Base-by-base conservation (phyloP, 2,888 invertebrate species). In the Malthinus seriepunctatus region DNA sequence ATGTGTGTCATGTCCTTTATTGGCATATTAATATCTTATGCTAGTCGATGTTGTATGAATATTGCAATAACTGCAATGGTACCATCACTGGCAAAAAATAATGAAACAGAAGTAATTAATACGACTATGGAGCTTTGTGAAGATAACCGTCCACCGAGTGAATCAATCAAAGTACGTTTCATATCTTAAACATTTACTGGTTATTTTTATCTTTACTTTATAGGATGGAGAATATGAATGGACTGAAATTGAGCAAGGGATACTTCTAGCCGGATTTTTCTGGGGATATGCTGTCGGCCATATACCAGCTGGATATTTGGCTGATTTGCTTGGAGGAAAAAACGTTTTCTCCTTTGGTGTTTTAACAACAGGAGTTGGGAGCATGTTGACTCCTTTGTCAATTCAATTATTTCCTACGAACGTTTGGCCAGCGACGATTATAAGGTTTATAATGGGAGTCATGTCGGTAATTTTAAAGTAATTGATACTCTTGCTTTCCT, bases 281-380 rank as follows among this genome's bases (percentile, higher is more conserved):
- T 90, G 89, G 79, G 92, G 92, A 2, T 93, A 93, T 78, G 87
- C 91, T 1, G 54, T 90, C 0, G 90, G 90, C 0, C 92, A 92
- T 71, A 74, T 92, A 9, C 91, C 91, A 1, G 91, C 90, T 45
- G 92, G 90, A 56, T 79, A 87, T 51, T 71, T 92, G 35, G 87
- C 91, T 0, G 90, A 90, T 67, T 82, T 83, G 57, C 89, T 88
- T 63, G 93, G 93, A 32, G 92, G 91, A n/a, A 91, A 92, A 73
- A 88, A 89, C 79, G 84, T 90, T 0, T 81, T 91, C 15, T 89
- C 89, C 0, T 80, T 88, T 46, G 92, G 92, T 45, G 86, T 92
- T 8, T 77, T 91, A 0, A 85, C 88, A n/a, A 91, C 92, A 0
- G 90, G 90, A 0, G 73, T 91, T 8, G 87, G 91, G 65, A 91